Evolutionary conservation across 2,888 invertebrate genomes (phyloP), one percentile per base, ranked within the genome.

Genomic region (Torymus tubicola): DNA sequence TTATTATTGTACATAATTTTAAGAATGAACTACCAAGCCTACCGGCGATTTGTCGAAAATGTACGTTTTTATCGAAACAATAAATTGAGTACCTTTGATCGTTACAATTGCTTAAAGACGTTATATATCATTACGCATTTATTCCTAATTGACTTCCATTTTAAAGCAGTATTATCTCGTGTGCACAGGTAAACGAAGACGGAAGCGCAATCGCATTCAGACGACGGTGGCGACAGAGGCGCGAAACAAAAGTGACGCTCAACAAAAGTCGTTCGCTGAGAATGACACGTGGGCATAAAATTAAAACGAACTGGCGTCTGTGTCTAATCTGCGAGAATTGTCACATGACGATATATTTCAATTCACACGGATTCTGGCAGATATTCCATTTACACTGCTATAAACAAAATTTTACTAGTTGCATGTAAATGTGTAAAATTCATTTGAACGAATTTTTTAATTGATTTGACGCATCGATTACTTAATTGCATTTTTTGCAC

Each of bases 131-230:
- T 69, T 16, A 52, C 57, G 69, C 61, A 78, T 16, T 65, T 70
- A 65, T 50, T 72, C 78, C 64, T 76, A 16, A 70, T 57, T 72
- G 53, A 76, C 64, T 64, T 53, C 68, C 64, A 68, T 77, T 76
- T 70, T 63, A 86, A 86, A 85, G 84, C 83, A 84, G 82, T 85
- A 82, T 86, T 65, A 78, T 87, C 84, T 88, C 87, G 82, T 88
- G 64, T 86, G 84, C 86, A 83, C 85, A 90, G 90, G 89, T 78
- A 90, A 89, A 84, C 87, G 88, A 21, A 86, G 87, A 82, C 86
- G 88, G 83, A 89, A 89, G 81, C 86, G 88, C 78, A 88, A 86
- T 83, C 83, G 81, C 52, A 81, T 74, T 11, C 72, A 74, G 71
- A 75, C 55, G 14, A 55, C 73, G 64, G 83, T 24, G 67, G 83